phyloP scores from a whole-genome alignment of 2,113 vertebrate species.

The Tinamus guttatus region DNA sequence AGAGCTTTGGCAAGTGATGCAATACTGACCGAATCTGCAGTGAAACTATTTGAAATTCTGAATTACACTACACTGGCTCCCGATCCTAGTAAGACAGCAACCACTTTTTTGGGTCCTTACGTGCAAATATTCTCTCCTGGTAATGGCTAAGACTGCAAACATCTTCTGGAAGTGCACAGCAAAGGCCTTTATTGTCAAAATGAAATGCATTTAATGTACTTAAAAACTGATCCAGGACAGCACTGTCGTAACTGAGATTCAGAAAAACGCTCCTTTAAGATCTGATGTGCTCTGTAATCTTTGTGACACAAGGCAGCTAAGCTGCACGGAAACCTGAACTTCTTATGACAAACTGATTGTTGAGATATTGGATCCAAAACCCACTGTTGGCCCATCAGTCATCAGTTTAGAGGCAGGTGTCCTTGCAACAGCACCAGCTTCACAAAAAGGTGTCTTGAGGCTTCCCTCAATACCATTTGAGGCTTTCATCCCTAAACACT shows the following conservation, averaged over 20 bases:
- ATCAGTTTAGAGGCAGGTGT: not conserved
- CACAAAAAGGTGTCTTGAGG: not conserved
- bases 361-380: not conserved
- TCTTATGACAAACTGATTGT: not conserved
- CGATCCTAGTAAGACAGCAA: not conserved
- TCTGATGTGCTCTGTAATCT: not conserved
- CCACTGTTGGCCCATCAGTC: too few species aligned
- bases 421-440: not conserved
- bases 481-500: not conserved
- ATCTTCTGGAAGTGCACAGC: too few species aligned
- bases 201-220: too few species aligned
- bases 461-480: not conserved
- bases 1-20: not conserved
- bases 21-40: not conserved
- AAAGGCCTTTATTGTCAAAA: too few species aligned
- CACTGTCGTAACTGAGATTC: not conserved
- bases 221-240: too few species aligned
- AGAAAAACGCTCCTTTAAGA: not conserved
- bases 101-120: too few species aligned
- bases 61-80: not conserved
- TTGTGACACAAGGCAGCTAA: not conserved
- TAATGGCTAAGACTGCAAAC: too few species aligned
- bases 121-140: too few species aligned
- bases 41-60: not conserved
- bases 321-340: not conserved